Base-by-base conservation (phyloP, 2,888 invertebrate genomes). In the Cetonia aurata region DNA sequence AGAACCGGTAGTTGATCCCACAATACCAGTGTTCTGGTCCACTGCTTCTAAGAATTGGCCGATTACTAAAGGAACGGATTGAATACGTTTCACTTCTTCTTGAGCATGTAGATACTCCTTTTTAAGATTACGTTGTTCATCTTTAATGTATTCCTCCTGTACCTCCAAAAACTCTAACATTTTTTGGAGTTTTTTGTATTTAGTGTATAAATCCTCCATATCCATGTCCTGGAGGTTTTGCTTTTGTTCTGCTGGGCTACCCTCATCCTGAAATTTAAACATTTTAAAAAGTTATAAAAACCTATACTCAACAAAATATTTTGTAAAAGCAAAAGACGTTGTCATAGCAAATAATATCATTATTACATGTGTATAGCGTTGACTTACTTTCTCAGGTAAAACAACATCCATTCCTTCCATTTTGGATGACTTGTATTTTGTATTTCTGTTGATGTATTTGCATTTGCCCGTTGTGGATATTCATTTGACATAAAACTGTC, bases 11-110 rank as follows among this genome's bases (percentile, higher is more conserved):
- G 99, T 99, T 57, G 98, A 98, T 57, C 99, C 98, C 72, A 99
- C 99, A 79, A 99, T 99, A 72, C 99, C 99, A 75, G 98, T 98
- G 82, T 99, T 98, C 83, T 98, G 99, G 85, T 99, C 99, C 44
- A 99, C 98, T 72, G 99, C 99, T 87, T 99, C 99, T 76, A 99
- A 88, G 85, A 99, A 99, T 85, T 99, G 99, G 0, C 99, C 99
- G 83, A 99, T 99, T 0, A 99, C 99, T 67, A 99, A 88, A 1
- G 99, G 99, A 19, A 99, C 99, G 73, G 98, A 98, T 83, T 99
- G 99, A 80, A 99, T 99, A 52, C 99, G 91, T 84, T 99, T 99
- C 0, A 99, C 99, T 87, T 96, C 95, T 81, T 96, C 95, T 81
- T 99, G 99, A 0, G 99, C 99, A 85, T 99, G 99, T 1, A 99